Evolutionary conservation across 2,888 invertebrate genomes (phyloP), one percentile per base, ranked within the genome.

Genomic region (Himalopsyche anomala): DNA sequence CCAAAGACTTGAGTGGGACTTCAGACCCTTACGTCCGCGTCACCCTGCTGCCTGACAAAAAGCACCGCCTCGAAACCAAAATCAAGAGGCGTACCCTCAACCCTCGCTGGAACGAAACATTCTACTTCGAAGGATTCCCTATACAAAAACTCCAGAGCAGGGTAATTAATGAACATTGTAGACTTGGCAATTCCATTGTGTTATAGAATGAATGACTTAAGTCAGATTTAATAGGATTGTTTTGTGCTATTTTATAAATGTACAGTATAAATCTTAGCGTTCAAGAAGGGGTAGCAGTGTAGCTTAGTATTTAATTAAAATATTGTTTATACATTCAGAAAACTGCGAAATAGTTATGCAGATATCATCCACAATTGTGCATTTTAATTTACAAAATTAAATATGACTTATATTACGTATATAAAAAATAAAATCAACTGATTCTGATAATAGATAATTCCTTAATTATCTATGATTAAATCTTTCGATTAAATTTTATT

Each of bases 91-190:
- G 98, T 88, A 98, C 98, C 28, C 93, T 98, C 84, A 98, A 98
- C 92, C 98, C 98, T 0, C 93, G 97, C 89, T 98, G 98, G 98
- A 98, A 98, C 91, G 98, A 98, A 91, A 98, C 98, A 42, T 97
- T 98, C 91, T 98, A 98, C 91, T 98, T 98, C 91, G 98, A 98
- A 93, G 98, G 98, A 87, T 98, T 98, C 91, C 98, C 98, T 38
- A 97, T 98, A 89, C 98, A 98, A 92, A 98, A 98, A 92, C 93
- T 98, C 86, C 98, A 98, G 91, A 97, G 97, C 89, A 95, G 98
- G 91, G 98, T 94, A 90, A 90, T 90, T 89, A 84, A 62, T 62
- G 15, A 80, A 11, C 19, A 38, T 80, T 74, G 28, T 38, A 80
- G 2, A 36, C 45, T 42, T 80, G 15, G 51, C 51, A 51, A 51